Evolutionary conservation across 2,797 vertebrate genomes (phyloP).

Genomic region (Apogon hyalosoma): DNA sequence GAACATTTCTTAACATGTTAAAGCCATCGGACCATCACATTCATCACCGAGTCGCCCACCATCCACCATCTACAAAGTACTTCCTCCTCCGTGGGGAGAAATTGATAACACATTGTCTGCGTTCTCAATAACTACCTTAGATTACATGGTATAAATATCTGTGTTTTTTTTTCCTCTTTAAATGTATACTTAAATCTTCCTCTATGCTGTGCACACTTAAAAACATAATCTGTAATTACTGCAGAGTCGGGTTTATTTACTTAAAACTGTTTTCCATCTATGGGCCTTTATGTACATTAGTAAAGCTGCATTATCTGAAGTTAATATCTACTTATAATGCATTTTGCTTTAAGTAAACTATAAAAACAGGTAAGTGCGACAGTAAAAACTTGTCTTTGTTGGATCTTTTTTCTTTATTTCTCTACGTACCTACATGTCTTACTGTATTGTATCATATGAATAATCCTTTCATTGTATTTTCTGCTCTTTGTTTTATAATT

Average conservation of each 20-base stretch:
- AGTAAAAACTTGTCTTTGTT: too few relatives aligned
- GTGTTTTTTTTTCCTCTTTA: background rate
- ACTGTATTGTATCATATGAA: too few relatives aligned
- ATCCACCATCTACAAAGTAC: slow-evolving; percentile 55
- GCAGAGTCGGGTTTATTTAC: background rate
- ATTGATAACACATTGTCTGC: slow-evolving; percentile 77
- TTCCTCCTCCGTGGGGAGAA: slow-evolving; percentile 64
- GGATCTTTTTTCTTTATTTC: too few relatives aligned
- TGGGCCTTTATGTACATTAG: background rate
- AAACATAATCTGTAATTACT: slow-evolving; percentile 25
- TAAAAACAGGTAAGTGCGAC: too few relatives aligned
- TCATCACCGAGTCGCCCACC: slow-evolving; percentile 62
- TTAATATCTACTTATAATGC: background rate
- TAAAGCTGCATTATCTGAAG: background rate
- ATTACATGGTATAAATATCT: slow-evolving; percentile 35
- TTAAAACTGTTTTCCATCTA: background rate
- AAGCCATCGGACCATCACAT: slow-evolving; percentile 84
- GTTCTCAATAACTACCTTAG: slow-evolving; percentile 28
- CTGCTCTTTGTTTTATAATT: too few relatives aligned
- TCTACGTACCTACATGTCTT: too few relatives aligned
- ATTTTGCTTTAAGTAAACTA: too few relatives aligned
- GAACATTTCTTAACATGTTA: slow-evolving; percentile 60
- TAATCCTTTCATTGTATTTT: too few relatives aligned
- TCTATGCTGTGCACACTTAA: background rate
- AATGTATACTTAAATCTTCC: slow-evolving; percentile 8